Conservation (phyloP, 2,113 vertebrate genomes). For the Oreochromis niloticus region DNA sequence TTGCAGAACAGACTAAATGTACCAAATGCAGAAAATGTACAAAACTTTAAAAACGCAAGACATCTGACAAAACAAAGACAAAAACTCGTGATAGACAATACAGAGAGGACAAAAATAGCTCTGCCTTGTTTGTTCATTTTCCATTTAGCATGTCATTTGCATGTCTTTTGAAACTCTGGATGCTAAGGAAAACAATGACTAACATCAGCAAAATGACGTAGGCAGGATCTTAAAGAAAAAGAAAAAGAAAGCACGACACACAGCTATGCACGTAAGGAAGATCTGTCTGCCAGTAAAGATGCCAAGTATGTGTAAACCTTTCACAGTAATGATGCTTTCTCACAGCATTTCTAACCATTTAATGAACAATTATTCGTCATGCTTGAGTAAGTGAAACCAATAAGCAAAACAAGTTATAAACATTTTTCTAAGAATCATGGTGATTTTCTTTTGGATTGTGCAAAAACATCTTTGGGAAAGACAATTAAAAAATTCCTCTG, state of each 20-base stretch:
- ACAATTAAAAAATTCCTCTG: background rate
- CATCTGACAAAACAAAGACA: background rate
- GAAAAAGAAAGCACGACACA: background rate
- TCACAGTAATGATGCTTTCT: background rate
- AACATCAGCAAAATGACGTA: background rate
- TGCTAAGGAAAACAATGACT: background rate
- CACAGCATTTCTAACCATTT: background rate
- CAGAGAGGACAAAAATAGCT: background rate
- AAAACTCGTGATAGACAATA: background rate
- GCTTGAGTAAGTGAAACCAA: background rate
- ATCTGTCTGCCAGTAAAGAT: background rate
- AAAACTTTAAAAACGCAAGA: background rate
- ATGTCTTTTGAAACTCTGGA: background rate
- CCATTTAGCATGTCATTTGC: background rate
- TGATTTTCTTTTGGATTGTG: background rate
- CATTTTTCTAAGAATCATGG: background rate
- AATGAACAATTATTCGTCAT: background rate
- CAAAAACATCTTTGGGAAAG: background rate
- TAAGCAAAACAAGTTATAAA: background rate
- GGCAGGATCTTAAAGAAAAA: background rate
- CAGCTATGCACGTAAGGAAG: background rate
- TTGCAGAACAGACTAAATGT: background rate
- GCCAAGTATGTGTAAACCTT: background rate
- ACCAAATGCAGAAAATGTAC: background rate
- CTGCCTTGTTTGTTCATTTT: background rate